Conservation (phyloP, 1,140 invertebrate species). For the Prorops nasuta region DNA sequence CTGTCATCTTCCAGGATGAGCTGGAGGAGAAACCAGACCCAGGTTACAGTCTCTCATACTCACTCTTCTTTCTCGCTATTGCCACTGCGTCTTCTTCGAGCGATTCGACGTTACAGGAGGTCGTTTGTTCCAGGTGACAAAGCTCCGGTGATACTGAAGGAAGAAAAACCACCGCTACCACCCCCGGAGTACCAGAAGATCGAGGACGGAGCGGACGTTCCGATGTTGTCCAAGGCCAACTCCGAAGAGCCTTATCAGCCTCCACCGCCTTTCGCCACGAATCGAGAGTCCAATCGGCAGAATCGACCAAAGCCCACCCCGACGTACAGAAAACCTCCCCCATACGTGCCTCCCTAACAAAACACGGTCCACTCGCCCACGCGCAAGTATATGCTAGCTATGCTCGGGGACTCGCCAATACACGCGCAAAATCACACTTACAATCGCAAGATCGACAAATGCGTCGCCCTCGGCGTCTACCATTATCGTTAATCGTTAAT, state of each 20-base stretch:
- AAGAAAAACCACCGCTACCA: slow-evolving; percentile 86
- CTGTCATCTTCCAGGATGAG: slow-evolving; percentile 93
- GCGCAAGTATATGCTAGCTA: slow-evolving; percentile 49
- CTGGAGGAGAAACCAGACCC: slow-evolving; percentile 86
- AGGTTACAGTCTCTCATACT: no score
- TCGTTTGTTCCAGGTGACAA: slow-evolving; percentile 65
- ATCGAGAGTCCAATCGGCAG: slow-evolving; percentile 65
- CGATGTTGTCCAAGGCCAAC: slow-evolving; percentile 53
- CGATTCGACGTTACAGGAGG: neutral
- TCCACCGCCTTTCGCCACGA: slow-evolving; percentile 75
- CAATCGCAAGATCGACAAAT: neutral
- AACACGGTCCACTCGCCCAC: slow-evolving; percentile 45
- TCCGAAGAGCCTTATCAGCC: slow-evolving; percentile 61
- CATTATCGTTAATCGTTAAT: neutral
- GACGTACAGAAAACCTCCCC: slow-evolving; percentile 85
- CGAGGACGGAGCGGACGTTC: slow-evolving; percentile 53
- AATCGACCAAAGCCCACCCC: slow-evolving; percentile 77
- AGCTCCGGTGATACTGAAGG: slow-evolving; percentile 87
- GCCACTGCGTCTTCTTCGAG: neutral
- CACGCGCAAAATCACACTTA: slow-evolving; percentile 32
- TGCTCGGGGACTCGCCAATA: slow-evolving; percentile 44
- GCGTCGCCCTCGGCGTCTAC: neutral
- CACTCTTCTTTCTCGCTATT: no score
- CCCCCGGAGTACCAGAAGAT: slow-evolving; percentile 72
- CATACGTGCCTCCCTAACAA: slow-evolving; percentile 87